Conservation (phyloP, 2,888 invertebrate genomes). For the Polylopha cassiicola region DNA sequence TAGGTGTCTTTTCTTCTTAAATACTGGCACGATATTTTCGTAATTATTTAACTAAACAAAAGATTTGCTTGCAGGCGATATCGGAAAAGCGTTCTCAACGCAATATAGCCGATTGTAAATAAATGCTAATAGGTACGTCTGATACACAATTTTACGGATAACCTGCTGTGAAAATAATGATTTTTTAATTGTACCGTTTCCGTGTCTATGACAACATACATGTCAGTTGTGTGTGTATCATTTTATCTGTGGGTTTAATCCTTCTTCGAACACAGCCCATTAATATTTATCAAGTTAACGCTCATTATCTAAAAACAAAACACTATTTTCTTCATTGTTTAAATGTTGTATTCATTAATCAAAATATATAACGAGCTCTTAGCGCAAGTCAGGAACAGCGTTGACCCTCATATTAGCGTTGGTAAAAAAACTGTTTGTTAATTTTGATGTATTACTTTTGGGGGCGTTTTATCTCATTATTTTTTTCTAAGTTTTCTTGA, state of each 20-base stretch:
- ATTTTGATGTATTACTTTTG: no score
- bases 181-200: constrained; percentile 20
- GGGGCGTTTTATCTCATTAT: no score
- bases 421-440: background rate
- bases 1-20: no score
- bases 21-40: no score
- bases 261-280: constrained; percentile 42
- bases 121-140: constrained; percentile 4
- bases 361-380: constrained; percentile 36
- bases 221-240: constrained; percentile 13
- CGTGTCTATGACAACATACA: constrained; percentile 20
- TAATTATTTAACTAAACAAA: no score
- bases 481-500: no score
- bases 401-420: constrained; percentile 13
- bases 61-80: no score
- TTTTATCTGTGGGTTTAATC: constrained; percentile 39
- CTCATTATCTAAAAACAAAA: constrained; percentile 63
- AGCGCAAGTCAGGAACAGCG: no score
- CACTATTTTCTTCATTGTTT: constrained; percentile 51
- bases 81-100: no score
- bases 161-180: constrained; percentile 21
- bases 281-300: constrained; percentile 62
- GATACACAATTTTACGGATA: constrained; percentile 4
- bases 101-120: no score
- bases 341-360: constrained; percentile 55